Evolutionary conservation across 2,797 vertebrate species (phyloP), one percentile per base, ranked within the genome.

Genomic region (Lepus oiostolus): DNA sequence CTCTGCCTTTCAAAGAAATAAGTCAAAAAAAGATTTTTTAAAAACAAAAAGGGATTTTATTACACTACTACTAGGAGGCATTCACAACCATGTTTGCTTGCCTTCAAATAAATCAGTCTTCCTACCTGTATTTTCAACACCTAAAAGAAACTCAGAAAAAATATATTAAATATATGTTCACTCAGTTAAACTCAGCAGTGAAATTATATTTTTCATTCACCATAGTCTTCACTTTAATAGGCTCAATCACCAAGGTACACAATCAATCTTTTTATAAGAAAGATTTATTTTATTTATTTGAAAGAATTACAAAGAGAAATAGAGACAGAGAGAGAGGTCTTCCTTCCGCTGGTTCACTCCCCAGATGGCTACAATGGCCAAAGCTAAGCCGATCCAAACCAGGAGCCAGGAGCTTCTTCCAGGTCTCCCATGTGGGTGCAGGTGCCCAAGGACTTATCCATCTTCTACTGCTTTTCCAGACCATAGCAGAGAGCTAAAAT

Each of bases 131-230:
- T 30, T 32, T 77, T 85, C 17, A 79, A 19, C 58, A 93, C 30
- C n/a, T 93, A 8, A 1, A 2, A 75, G 75, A 70, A 79, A 82
- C 76, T 35, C 28, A 72, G 24, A 89, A 94, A 94, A 68, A 58
- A 65, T 67, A 91, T 26, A 80, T 13, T 67, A 89, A 88, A 65
- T 22, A 67, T 30, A 30, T 30, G 12, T n/a, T 88, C 63, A 80
- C 2, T 60, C 5, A 16, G 19, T 68, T 79, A 24, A 91, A 54
- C 63, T 83, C 74, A 74, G 63, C 7, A 54, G 9, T 38, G 24
- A 71, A 79, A 79, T 90, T 74, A 79, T 32, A 92, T 16, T 75
- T 11, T 72, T 89, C 24, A 85, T 71, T 77, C 84, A 65, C 52
- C 42, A 72, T 50, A n/a, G 19, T 84, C 62, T 85, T 86, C 30